phyloP scores from a whole-genome alignment of 2,888 invertebrate genomes.

The Auanema sp. region DNA sequence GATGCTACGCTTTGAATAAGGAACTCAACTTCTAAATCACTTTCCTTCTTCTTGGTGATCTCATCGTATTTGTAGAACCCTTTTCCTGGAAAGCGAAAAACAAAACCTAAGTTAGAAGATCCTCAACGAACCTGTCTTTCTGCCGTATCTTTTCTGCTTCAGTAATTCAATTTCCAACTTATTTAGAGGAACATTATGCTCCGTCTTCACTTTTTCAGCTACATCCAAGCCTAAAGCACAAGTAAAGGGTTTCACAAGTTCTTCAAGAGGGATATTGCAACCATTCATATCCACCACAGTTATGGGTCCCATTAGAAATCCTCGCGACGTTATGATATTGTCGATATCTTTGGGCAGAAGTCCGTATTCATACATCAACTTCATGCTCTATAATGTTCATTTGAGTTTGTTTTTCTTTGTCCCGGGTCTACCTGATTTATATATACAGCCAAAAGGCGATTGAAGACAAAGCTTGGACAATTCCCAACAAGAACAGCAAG shows the following conservation, averaged over 20 bases:
- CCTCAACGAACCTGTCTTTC: conserved; percentile 41
- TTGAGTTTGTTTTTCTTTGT: neutral
- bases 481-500: conserved; percentile 50
- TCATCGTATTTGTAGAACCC: conserved; percentile 50
- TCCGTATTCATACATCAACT: conserved; percentile 36
- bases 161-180: conserved; percentile 34
- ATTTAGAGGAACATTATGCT: conserved; percentile 32
- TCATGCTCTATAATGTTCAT: conserved; percentile 23
- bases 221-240: conserved; percentile 39
- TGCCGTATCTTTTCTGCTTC: conserved; percentile 36
- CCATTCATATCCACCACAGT: conserved; percentile 55
- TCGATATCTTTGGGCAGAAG: conserved; percentile 41
- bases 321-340: conserved; percentile 33
- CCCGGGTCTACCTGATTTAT: conserved; percentile 19
- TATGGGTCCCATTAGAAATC: conserved; percentile 52
- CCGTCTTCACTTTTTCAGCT: conserved; percentile 37
- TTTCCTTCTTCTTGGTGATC: conserved; percentile 36
- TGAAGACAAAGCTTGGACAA: conserved; percentile 52
- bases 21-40: conserved; percentile 42
- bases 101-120: neutral
- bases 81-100: conserved; percentile 25
- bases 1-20: conserved; percentile 27
- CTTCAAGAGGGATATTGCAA: conserved; percentile 4
- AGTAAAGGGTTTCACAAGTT: neutral
- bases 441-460: conserved; percentile 44